Conservation (phyloP, 2,797 vertebrate genomes). For the Acomys russatus region DNA sequence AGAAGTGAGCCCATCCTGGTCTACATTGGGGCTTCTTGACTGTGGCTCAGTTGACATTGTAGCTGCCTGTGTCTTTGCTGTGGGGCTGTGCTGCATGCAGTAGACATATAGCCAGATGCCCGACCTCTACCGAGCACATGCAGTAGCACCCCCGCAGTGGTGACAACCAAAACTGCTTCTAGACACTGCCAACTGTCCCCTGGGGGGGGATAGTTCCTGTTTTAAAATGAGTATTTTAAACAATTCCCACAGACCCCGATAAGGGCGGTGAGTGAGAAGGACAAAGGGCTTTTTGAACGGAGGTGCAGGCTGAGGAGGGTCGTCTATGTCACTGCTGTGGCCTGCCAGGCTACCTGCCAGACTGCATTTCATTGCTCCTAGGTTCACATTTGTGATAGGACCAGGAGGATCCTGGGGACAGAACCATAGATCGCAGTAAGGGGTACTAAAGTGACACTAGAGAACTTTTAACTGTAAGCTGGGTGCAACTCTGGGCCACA, state of each 20-base stretch:
- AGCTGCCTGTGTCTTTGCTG: neutral
- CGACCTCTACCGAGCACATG: neutral
- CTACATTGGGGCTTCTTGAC: constrained; percentile 14
- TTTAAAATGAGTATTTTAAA: constrained; percentile 56
- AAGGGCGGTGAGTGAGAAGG: neutral
- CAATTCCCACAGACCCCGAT: constrained; percentile 23
- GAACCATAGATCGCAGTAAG: neutral
- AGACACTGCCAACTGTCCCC: constrained; percentile 18
- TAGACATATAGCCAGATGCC: neutral
- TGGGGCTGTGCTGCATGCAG: neutral
- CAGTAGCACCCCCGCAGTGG: neutral
- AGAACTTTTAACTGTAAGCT: neutral
- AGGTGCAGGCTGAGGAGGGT: no score
- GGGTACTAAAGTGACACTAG: neutral
- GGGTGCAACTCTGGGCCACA: neutral
- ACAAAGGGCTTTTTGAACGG: neutral
- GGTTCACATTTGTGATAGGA: neutral
- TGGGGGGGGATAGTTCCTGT: neutral
- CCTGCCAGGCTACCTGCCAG: accelerated
- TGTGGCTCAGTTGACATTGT: neutral
- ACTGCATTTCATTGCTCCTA: neutral
- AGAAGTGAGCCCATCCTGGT: constrained; percentile 37
- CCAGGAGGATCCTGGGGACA: no score
- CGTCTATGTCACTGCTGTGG: neutral
- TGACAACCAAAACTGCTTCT: constrained; percentile 33